A percentile compares a stretch with the other conserved stretches of the same genome.
Conservation (phyloP, 2,797 vertebrate genomes). For the Protonibea diacanthus region DNA sequence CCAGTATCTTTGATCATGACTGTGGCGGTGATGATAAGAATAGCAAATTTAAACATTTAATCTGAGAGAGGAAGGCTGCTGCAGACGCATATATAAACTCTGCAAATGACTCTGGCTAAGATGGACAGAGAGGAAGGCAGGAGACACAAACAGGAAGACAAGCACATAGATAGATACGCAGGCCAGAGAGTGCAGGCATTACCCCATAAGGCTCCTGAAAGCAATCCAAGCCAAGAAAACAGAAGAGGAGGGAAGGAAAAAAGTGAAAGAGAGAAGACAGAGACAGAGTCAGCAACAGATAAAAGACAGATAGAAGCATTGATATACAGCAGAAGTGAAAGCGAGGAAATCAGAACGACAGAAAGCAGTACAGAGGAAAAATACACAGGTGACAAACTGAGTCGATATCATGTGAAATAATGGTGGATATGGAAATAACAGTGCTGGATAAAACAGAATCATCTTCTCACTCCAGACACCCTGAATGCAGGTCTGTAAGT, state of each 20-base stretch:
- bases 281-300: conserved; percentile 69
- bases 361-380: conserved; percentile 44
- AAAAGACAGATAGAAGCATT: conserved; percentile 54
- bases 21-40: conserved; percentile 56
- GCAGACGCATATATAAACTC: conserved; percentile 37
- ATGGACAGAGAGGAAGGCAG: conserved; percentile 46
- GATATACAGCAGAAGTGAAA: conserved; percentile 23
- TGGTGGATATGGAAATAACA: background rate
- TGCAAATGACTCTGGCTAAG: conserved; percentile 47
- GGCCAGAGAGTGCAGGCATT: conserved; percentile 81
- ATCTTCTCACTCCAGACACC: conserved; percentile 2
- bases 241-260: conserved; percentile 42
- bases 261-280: conserved; percentile 57
- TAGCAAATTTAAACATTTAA: conserved; percentile 59
- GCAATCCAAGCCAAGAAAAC: conserved; percentile 86
- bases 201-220: conserved; percentile 99
- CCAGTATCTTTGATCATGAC: conserved; percentile 59
- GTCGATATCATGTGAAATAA: background rate
- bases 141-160: conserved; percentile 36
- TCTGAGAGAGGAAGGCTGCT: conserved; percentile 26
- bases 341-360: conserved; percentile 33
- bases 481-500: background rate
- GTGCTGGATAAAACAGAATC: conserved; percentile 7
- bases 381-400: conserved; percentile 31
- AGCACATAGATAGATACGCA: conserved; percentile 46